Base-by-base conservation (phyloP, 2,113 vertebrate genomes). In the Recurvirostra avosetta region DNA sequence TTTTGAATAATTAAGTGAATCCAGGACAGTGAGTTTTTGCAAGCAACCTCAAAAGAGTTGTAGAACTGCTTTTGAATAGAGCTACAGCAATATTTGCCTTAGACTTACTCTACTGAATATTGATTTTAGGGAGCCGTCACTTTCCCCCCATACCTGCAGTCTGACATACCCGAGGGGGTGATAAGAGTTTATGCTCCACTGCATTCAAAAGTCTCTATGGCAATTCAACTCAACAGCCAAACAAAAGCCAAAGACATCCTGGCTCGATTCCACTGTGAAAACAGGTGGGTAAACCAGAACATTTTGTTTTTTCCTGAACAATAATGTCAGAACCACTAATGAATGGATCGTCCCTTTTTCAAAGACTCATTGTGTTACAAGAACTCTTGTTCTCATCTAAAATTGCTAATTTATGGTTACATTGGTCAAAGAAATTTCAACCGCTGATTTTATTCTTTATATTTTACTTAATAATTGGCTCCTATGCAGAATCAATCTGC, bases 131-230 rank as follows among this genome's bases (percentile, higher is more conserved):
- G 83, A 56, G 91, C 87, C 59, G 84, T 96, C 85, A 92, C 87
- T 62, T 94, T 92, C 66, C 95, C 91, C 77, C 90, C 92, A 27
- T 97, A 94, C 38, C 86, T 98, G 95, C 97, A 99, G 96, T 98
- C 98, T 18, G 99, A 99, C 27, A 98, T 99, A 95, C 98, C 98
- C 0, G 99, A 99, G 53, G 99, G 99, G 21, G 98, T 99, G 94
- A 99, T 99, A 96, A 97, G 99, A 76, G 99, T 99, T 88, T 99
- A 99, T 9, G 99, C 99, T n/a, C 99, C 99, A 3, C 97, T 98
- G 52, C 98, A 99, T 91, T 98, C 99, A 21, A 99, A 99, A 98
- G 98, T 99, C 74, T 99, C 99, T 94, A 99, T 99, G 99, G 99
- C 99, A 58, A 99, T 99, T 95, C 99, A 99, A 49, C 98, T 99